These are phyloP conservation scores for Junonia oenone DNA, from an alignment of 2,888 invertebrate species.

Conservation along the genomic window DNA sequence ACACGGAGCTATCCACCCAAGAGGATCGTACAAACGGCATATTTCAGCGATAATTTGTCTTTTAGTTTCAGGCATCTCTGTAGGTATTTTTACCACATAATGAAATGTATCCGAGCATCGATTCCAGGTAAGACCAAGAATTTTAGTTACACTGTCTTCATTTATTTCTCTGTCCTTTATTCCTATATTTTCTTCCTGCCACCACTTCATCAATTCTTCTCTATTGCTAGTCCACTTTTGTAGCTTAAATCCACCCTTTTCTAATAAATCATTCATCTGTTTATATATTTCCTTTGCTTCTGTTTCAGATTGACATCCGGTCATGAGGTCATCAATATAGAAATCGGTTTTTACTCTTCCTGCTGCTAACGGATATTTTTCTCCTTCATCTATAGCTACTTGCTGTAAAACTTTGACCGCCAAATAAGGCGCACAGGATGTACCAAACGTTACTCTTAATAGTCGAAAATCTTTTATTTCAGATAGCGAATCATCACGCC, in stretches of 20 bases:
- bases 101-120: slow-evolving; percentile 20
- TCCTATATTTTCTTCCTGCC: neutral
- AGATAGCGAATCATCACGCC: slow-evolving; percentile 13
- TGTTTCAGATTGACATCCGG: slow-evolving; percentile 29
- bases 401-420: slow-evolving; percentile 13
- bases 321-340: slow-evolving; percentile 24
- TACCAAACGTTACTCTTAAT: slow-evolving; percentile 22
- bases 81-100: slow-evolving; percentile 2
- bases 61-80: slow-evolving; percentile 11
- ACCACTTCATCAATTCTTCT: slow-evolving; percentile 12
- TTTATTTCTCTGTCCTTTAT: slow-evolving; percentile 23
- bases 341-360: slow-evolving; percentile 2
- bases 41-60: slow-evolving; percentile 23
- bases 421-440: slow-evolving; percentile 17
- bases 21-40: slow-evolving; percentile 17
- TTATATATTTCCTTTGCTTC: slow-evolving; percentile 22
- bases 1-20: slow-evolving; percentile 31
- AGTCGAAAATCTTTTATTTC: slow-evolving; percentile 26
- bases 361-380: slow-evolving; percentile 7
- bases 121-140: slow-evolving; percentile 19
- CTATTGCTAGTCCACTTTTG: slow-evolving; percentile 30
- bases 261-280: slow-evolving; percentile 29
- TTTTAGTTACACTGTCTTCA: slow-evolving; percentile 26
- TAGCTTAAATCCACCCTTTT: slow-evolving; percentile 23
- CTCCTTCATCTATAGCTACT: slow-evolving; percentile 10